phyloP scores from a whole-genome alignment of 2,113 vertebrate genomes.

The Orthonyx spaldingii region DNA sequence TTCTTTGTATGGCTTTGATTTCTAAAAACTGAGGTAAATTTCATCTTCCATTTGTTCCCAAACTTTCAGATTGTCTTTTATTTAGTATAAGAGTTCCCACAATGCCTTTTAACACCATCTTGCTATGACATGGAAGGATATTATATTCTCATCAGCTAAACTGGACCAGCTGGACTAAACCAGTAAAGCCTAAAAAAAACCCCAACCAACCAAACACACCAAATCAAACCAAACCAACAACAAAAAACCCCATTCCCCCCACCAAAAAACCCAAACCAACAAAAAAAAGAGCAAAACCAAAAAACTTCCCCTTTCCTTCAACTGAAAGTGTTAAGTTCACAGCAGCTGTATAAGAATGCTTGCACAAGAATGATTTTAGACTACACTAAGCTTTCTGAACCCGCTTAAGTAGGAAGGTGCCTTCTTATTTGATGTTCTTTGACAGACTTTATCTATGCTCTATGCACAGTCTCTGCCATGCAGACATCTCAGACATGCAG shows the following conservation, averaged over 20 bases:
- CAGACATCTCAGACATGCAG: neutral
- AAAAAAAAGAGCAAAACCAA: neutral
- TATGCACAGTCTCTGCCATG: neutral
- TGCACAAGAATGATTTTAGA: neutral
- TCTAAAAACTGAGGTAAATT: neutral
- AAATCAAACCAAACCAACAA: neutral
- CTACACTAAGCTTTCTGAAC: neutral
- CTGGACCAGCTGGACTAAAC: neutral
- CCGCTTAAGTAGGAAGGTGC: neutral
- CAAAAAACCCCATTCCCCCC: accelerated
- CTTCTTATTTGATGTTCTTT: neutral
- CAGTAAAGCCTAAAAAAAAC: neutral
- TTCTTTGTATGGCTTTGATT: neutral
- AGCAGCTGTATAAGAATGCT: neutral
- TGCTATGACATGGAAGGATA: neutral
- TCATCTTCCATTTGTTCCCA: neutral
- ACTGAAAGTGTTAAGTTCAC: neutral
- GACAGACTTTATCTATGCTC: neutral
- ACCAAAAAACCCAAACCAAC: too few species aligned
- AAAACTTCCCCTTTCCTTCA: neutral
- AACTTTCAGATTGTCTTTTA: neutral
- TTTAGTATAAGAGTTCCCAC: neutral
- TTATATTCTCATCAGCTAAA: neutral
- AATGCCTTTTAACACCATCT: neutral
- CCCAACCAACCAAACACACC: neutral